phyloP scores from a whole-genome alignment of 2,888 invertebrate species.

The Podabrus alpinus region DNA sequence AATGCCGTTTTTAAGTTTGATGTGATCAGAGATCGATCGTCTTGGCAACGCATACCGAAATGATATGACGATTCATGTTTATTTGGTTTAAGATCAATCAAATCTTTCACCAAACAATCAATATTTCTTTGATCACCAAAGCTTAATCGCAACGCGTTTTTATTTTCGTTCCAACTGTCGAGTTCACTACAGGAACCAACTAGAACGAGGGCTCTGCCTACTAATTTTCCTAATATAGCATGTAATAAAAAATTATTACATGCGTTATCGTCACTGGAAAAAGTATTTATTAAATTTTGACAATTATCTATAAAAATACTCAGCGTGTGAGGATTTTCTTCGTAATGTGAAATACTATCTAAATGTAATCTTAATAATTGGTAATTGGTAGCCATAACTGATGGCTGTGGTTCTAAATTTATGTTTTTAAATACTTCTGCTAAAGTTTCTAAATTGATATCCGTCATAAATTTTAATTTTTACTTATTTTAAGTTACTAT shows the following conservation, averaged over 20 bases:
- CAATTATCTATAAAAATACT: conserved; percentile 16
- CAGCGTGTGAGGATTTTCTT: conserved; percentile 16
- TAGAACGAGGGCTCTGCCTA: conserved; percentile 16
- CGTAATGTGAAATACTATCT: conserved; percentile 22
- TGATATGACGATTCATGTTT: conserved; percentile 16
- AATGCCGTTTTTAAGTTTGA: too few relatives aligned
- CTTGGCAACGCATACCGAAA: background rate
- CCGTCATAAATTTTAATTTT: too few relatives aligned
- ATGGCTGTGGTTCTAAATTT: too few relatives aligned
- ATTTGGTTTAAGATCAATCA: conserved; percentile 10
- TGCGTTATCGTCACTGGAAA: background rate
- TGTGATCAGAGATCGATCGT: too few relatives aligned
- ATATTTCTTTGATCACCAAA: conserved; percentile 28
- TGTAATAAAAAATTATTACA: conserved; percentile 4
- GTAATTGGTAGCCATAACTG: background rate
- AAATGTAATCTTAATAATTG: conserved; percentile 25
- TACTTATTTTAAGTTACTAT: too few relatives aligned
- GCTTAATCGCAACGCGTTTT: conserved; percentile 14
- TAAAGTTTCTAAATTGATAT: too few relatives aligned
- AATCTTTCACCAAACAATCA: conserved; percentile 26
- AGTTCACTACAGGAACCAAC: conserved; percentile 19
- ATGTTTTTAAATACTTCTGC: too few relatives aligned
- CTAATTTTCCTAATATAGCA: conserved; percentile 21
- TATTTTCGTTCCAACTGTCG: conserved; percentile 17
- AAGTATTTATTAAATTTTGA: conserved; percentile 18